phyloP scores from a whole-genome alignment of 1,140 invertebrate species.

The Zelostemma sp. region DNA sequence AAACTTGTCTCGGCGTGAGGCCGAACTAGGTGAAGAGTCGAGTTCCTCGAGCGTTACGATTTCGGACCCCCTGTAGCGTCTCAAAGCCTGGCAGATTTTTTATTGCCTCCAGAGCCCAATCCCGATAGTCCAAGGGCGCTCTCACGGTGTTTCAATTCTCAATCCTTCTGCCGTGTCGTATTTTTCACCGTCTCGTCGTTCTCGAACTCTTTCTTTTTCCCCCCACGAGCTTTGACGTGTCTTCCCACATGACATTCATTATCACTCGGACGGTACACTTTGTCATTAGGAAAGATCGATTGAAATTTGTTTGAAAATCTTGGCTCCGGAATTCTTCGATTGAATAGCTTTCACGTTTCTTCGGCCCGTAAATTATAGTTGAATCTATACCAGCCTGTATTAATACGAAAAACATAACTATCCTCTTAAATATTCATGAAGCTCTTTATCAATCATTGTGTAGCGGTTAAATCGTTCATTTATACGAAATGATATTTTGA shows the following conservation, averaged over 20 bases:
- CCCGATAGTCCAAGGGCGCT: constrained; percentile 12
- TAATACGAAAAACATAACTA: background rate
- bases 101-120: constrained; percentile 23
- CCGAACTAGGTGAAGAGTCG: constrained; percentile 32
- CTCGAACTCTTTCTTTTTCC: background rate
- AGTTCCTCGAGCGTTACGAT: constrained; percentile 28
- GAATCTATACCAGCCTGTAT: background rate
- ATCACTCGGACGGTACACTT: background rate
- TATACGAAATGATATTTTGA: constrained; percentile 4
- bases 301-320: constrained; percentile 1
- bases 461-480: background rate
- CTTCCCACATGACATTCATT: constrained; percentile 1
- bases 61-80: constrained; percentile 22
- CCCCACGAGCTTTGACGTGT: background rate
- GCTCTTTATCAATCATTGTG: constrained; percentile 2
- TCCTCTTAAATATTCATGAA: background rate
- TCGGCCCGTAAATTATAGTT: background rate
- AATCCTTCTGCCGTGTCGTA: background rate
- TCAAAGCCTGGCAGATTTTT: constrained; percentile 32
- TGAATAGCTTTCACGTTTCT: background rate
- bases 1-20: constrained; percentile 36
- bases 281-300: constrained; percentile 1
- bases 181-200: constrained; percentile 5
- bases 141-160: constrained; percentile 5
- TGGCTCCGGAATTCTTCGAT: background rate